Evolutionary conservation across 30 jellyfish, hydroid and myxozoan genomes (phyloP), one percentile per base, ranked within the genome.

Genomic region (Hydra vulgaris): DNA sequence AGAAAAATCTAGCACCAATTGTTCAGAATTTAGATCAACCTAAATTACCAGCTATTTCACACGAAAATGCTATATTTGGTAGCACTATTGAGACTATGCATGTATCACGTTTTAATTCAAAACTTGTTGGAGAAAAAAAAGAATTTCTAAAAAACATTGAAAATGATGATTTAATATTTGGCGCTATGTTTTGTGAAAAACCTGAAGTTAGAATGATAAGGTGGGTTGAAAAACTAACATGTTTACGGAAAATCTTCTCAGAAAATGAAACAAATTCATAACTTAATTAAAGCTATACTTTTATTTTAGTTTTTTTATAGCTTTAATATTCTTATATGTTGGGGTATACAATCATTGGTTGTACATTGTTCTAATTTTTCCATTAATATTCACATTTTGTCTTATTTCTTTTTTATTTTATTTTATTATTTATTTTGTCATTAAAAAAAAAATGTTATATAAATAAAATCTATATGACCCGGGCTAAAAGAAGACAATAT

Each of bases 1-100:
- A 74, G 68, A 61, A 77, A 77, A 53, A 0, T 12, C 25, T 23
- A 77, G 25, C 23, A 27, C 67, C 24, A 1, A n/a, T 1, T 4
- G 78, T 20, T 53, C 61, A 78, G 8, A 17, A 8, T 16, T 15
- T 74, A 0, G 77, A 25, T 1, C 27, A 20, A 7, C 79, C 54
- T 0, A 53, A 20, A 26, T 15, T 54, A 77, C 56, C 61, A 61
- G n/a, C 56, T 22, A 78, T 78, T 20, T 78, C 85, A 19, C 85
- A 78, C n/a, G 85, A 78, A 23, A 78, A 74, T 78, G 85, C 85
- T 78, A 78, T 78, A 40, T 78, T 78, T 53, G 85, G 85, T 1
- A 78, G 67, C 67, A 27, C 85, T 18, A 5, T 53, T 52, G 85
- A 78, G 22, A 78, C 85, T 15, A 78, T 78, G 85, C 85, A 78